These are phyloP conservation scores for Thaumatotibia leucotreta DNA, from an alignment of 1,140 invertebrate species.

Conservation along the genomic window DNA sequence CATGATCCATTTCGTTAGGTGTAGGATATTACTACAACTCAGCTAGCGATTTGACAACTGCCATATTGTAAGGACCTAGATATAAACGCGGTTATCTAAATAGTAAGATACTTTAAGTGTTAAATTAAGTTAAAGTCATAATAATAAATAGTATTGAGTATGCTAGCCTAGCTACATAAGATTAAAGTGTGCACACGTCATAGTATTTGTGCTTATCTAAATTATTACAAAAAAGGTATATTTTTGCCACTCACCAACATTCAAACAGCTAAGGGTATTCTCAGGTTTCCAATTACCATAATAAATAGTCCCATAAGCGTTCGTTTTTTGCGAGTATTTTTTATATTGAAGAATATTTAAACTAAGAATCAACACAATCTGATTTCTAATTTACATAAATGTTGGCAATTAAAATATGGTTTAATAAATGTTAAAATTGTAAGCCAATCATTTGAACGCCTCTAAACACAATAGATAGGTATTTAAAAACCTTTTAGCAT, in stretches of 20 bases:
- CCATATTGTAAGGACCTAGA: conserved; percentile 72
- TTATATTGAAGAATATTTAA: too few species aligned
- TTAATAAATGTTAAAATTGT: too few species aligned
- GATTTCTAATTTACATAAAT: too few species aligned
- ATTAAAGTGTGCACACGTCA: conserved; percentile 14
- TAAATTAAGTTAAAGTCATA: conserved; percentile 72
- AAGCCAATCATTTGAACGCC: too few species aligned
- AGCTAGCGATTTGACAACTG: conserved; percentile 74
- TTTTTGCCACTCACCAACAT: background rate
- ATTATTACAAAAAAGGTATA: background rate
- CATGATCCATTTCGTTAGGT: conserved; percentile 44
- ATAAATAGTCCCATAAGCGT: too few species aligned
- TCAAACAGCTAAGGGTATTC: background rate
- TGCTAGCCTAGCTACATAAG: conserved; percentile 50
- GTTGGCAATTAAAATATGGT: too few species aligned
- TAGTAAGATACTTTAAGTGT: conserved; percentile 45
- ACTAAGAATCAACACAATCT: too few species aligned
- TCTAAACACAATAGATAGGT: too few species aligned
- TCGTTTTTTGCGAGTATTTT: too few species aligned
- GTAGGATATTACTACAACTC: conserved; percentile 48
- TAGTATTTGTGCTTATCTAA: conserved; percentile 1
- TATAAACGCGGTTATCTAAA: conserved; percentile 48
- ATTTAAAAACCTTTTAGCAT: too few species aligned
- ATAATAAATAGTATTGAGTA: conserved; percentile 61
- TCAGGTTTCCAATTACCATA: too few species aligned